Percentiles rank a stretch among this genome's conserved stretches.
Conservation (phyloP, 2,797 vertebrate species). For the Chrosomus eos region DNA sequence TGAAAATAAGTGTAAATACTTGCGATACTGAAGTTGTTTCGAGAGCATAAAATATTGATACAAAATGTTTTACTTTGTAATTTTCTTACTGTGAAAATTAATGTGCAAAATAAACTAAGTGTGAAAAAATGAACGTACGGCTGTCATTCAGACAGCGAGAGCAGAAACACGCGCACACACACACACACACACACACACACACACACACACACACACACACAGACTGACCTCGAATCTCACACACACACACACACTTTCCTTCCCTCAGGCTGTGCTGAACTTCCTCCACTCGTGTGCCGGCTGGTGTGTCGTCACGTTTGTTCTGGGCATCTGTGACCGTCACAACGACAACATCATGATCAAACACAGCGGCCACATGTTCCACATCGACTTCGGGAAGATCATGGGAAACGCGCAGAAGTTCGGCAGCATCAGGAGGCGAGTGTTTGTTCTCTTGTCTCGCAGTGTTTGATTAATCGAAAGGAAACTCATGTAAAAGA, state of each 20-base stretch:
- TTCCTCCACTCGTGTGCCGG: constrained; percentile 96
- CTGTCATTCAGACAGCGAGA: too few species aligned
- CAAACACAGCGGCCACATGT: constrained; percentile 94
- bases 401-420: constrained; percentile 95
- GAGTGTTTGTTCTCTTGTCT: constrained; percentile 18
- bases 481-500: not conserved
- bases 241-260: not conserved
- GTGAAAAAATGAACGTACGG: too few species aligned
- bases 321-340: constrained; percentile 94
- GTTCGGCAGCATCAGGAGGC: constrained; percentile 91
- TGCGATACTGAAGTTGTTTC: not conserved
- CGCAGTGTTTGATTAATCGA: not conserved
- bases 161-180: too few species aligned
- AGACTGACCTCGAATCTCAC: too few species aligned
- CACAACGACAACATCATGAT: constrained; percentile 99
- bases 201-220: not conserved
- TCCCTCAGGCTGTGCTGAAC: constrained; percentile 87
- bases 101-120: too few species aligned
- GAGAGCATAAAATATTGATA: not conserved
- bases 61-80: not conserved
- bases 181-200: not conserved
- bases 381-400: constrained; percentile 95
- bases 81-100: too few species aligned
- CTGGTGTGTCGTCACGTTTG: constrained; percentile 94
- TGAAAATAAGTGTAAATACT: not conserved